Base-by-base conservation (phyloP, 2,113 vertebrate genomes). In the sheep (Ovis aries) region DNA sequence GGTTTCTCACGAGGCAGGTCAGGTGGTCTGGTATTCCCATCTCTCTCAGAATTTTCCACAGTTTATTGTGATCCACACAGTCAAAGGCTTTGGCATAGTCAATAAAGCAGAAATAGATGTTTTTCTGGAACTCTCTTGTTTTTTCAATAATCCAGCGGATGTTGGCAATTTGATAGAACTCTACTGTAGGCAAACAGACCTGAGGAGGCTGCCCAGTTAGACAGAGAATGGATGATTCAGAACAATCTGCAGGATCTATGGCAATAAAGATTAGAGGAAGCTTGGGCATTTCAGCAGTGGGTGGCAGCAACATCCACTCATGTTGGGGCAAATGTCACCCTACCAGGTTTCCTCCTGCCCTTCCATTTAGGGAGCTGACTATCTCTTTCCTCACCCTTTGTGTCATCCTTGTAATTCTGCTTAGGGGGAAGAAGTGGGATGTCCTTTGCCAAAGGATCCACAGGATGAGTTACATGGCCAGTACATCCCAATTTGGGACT, bases 371-470 rank as follows among this genome's bases (percentile, higher is more conserved):
- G 3, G 55, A 60, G 14, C 21, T 80, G 33, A 36, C 36, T 33
- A 1, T 89, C 9, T 80, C 45, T 52, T 62, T 52, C 45, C 7
- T 52, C 57, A 40, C 43, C 43, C 23, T 82, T 50, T n/a, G 12
- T 29, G 4, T 40, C 81, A 48, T 40, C 33, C 33, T 81, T 91
- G 11, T 52, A 36, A 64, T 82, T 91, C 23, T 31, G 25, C 11
- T 52, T 91, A 52, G 33, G 16, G 45, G 16, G 33, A 82, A 40
- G 25, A 82, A 91, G 45, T 40, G 57, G 90, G 57, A 52, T 91
- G 90, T 59, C 77, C 25, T 91, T 91, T 91, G 77, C 57, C 77
- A 62, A 81, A 81, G 10, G 55, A 81, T 29, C 88, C 6, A 52
- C 82, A 21, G n/a, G 43, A 33, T 87, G 25, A 60, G 40, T 29